Evolutionary conservation across 2,113 vertebrate genomes (phyloP).

Genomic region (Atlantisia rogersi): DNA sequence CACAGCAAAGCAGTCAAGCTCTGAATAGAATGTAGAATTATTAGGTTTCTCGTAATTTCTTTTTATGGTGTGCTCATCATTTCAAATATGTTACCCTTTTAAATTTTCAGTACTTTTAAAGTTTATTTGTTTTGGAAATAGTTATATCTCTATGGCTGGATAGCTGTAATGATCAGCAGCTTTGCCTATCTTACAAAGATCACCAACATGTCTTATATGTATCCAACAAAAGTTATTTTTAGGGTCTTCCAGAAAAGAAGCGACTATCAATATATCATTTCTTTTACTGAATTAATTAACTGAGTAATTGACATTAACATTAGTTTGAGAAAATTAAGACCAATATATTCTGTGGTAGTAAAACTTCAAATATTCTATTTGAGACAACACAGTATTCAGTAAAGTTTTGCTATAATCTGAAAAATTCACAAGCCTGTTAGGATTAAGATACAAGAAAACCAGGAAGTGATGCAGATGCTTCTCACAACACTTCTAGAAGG

Average conservation of each 20-base stretch:
- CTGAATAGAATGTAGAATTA: not conserved
- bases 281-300: not conserved
- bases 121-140: not conserved
- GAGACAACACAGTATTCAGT: not conserved
- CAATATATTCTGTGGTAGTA: not conserved
- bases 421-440: not conserved
- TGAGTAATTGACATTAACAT: not conserved
- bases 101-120: not conserved
- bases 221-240: rapidly evolving
- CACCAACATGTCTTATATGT: not conserved
- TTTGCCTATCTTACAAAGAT: not conserved
- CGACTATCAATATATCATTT: not conserved
- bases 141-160: not conserved
- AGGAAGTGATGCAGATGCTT: not conserved
- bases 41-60: not conserved
- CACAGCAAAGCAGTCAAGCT: not conserved
- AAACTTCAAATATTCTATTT: not conserved
- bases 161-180: not conserved
- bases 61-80: not conserved
- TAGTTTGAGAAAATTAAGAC: not conserved
- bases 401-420: not conserved
- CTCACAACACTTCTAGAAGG: not conserved
- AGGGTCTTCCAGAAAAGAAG: not conserved
- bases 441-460: not conserved
- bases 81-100: not conserved